A percentile compares a stretch with the other conserved stretches of the same genome.
phyloP scores from a whole-genome alignment of 2,113 vertebrate species.

The Acrocephalus kingi region DNA sequence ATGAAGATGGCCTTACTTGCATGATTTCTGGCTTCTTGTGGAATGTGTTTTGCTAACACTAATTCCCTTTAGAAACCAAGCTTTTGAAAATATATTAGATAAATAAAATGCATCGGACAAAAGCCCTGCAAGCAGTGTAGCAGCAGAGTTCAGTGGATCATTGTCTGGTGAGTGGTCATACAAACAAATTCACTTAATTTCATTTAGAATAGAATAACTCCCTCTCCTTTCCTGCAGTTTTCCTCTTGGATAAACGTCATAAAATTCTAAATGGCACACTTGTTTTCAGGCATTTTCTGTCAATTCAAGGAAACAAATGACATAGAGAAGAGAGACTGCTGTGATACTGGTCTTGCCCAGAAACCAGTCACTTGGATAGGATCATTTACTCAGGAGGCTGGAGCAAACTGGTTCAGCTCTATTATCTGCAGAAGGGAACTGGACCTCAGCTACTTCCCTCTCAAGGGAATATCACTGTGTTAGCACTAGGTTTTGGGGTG shows the following conservation, averaged over 20 bases:
- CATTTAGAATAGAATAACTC: neutral
- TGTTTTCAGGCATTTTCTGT: neutral
- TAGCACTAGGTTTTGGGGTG: neutral
- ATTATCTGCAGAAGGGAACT: neutral
- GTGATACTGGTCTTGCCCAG: neutral
- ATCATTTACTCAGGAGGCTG: neutral
- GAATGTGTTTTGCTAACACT: slow-evolving; percentile 37
- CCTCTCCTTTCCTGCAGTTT: neutral
- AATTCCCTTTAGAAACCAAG: neutral
- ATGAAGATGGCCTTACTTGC: slow-evolving; percentile 32
- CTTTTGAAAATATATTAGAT: neutral
- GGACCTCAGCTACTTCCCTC: neutral
- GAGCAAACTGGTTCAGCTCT: neutral
- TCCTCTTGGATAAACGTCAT: neutral
- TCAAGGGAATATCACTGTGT: neutral
- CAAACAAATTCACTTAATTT: neutral
- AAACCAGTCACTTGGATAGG: neutral
- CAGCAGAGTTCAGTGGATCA: neutral
- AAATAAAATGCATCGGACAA: slow-evolving; percentile 6
- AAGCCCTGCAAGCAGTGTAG: neutral
- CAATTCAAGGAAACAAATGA: neutral
- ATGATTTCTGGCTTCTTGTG: slow-evolving; percentile 22
- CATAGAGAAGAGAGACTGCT: neutral
- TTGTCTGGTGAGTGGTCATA: neutral
- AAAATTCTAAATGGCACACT: neutral